Percentiles rank a stretch among this genome's conserved stretches.
Evolutionary conservation across 2,797 vertebrate genomes (phyloP).

Genomic region (Lemur catta): DNA sequence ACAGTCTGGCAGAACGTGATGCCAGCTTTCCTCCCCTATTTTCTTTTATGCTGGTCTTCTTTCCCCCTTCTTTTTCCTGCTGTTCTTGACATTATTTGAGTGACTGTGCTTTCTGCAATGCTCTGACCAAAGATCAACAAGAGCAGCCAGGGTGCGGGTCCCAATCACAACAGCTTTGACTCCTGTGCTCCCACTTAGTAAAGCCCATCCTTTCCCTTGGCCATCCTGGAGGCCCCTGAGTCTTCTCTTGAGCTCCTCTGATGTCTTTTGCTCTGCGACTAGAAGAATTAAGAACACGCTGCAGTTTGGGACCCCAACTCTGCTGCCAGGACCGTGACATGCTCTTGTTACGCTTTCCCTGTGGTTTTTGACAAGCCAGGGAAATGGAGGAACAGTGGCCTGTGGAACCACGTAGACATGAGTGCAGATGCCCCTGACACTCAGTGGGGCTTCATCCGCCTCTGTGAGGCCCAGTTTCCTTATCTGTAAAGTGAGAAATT

Average conservation of each 20-base stretch:
- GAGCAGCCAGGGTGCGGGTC: neutral
- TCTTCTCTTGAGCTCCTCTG: neutral
- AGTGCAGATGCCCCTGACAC: neutral
- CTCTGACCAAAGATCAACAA: neutral
- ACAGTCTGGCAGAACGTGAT: fast-evolving
- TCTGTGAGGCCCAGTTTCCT: neutral
- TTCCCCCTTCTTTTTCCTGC: neutral
- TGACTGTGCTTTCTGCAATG: neutral
- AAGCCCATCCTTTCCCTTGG: neutral
- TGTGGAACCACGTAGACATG: fast-evolving
- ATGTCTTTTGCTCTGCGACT: neutral
- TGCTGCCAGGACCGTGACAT: fast-evolving
- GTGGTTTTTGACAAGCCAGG: fast-evolving
- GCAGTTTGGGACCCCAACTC: no score
- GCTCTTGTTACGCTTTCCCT: neutral
- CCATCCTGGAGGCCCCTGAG: neutral
- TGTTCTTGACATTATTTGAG: neutral
- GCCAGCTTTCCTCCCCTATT: fast-evolving
- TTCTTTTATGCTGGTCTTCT: neutral
- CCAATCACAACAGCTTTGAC: fast-evolving
- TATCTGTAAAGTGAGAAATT: neutral
- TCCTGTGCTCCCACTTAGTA: neutral
- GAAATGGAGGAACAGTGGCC: no score
- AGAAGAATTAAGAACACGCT: neutral
- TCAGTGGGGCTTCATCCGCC: neutral